Evolutionary conservation across 35 echinoderm and acorn worm genomes (phyloP), one percentile per base, ranked within the genome.

Genomic region (Ophioderma brevispina): DNA sequence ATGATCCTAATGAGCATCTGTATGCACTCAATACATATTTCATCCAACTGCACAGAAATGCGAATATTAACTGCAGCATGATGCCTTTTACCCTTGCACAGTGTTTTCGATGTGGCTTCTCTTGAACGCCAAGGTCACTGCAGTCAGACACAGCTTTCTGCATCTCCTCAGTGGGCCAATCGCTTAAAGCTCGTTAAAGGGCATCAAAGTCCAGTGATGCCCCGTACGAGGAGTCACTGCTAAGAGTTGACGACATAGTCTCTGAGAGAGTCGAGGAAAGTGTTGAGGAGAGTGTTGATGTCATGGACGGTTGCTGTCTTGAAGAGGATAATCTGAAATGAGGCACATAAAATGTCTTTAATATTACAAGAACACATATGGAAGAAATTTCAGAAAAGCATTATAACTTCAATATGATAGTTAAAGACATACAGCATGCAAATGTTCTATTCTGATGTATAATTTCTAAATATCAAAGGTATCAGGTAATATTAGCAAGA

Each of bases 111-210:
- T 94, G 23, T 85, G 88, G 88, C n/a, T 87, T 85, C 34, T 94
- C 92, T 56, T 92, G 92, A 4, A 94, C 49, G 8, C 86, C 80
- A 40, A 89, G 77, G 33, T 93, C 85, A 43, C 59, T 82, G 39
- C 86, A 92, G 50, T 98, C 96, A 38, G 96, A 87, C 59, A 98
- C 92, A 0, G 92, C 96, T 46, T 91, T 77, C 76, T 98, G 92
- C 90, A 98, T 94, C 36, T 98, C 92, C 87, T 94, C 84, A 75
- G 94, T 59, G n/a, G n/a, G n/a, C 96, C 96, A 94, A 90, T 98
- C 96, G 40, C 85, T 92, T 38, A 98, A 81, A 80, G 94, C 96
- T 31, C 91, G 86, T 77, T 98, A 98, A 31, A 98, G 85, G 32
- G 88, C 96, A 64, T 98, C 96, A 94, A 98, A 98, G 80, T 98